Percentiles rank a stretch among this genome's conserved stretches.
These are phyloP conservation scores for Sinonovacula constricta DNA, from an alignment of 1,140 invertebrate genomes.

Conservation along the genomic window DNA sequence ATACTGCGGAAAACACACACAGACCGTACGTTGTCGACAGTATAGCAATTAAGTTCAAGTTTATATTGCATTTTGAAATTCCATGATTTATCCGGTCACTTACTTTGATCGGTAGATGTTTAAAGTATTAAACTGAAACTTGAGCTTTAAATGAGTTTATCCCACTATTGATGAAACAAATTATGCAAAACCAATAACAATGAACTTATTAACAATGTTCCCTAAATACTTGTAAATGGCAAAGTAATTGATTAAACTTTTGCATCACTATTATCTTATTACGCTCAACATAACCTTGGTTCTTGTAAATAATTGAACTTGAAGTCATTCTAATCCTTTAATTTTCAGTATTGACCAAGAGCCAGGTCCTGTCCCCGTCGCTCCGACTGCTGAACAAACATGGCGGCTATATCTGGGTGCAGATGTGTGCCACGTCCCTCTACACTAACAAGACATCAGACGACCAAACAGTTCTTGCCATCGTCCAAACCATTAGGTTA, in stretches of 20 bases:
- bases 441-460: slow-evolving; percentile 95
- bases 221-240: not conserved
- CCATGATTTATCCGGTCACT: not conserved
- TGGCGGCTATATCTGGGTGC: slow-evolving; percentile 97
- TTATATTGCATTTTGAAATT: not conserved
- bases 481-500: slow-evolving; percentile 73
- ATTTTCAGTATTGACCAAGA: slow-evolving; percentile 94
- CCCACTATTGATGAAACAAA: too few relatives aligned
- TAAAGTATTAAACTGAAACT: too few relatives aligned
- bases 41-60: not conserved
- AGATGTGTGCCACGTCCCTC: slow-evolving; percentile 97
- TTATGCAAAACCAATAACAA: too few relatives aligned
- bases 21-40: slow-evolving; percentile 87
- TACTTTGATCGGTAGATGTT: too few relatives aligned
- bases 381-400: slow-evolving; percentile 97
- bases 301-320: not conserved
- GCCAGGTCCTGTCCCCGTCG: slow-evolving; percentile 97
- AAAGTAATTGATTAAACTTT: too few relatives aligned
- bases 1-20: slow-evolving; percentile 94
- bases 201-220: not conserved
- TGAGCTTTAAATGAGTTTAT: too few relatives aligned
- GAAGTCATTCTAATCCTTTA: not conserved
- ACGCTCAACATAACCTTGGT: not conserved
- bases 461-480: slow-evolving; percentile 70
- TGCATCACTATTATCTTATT: too few relatives aligned